These are phyloP conservation scores for Suncus etruscus DNA, from an alignment of 2,113 vertebrate species.

Conservation along the genomic window DNA sequence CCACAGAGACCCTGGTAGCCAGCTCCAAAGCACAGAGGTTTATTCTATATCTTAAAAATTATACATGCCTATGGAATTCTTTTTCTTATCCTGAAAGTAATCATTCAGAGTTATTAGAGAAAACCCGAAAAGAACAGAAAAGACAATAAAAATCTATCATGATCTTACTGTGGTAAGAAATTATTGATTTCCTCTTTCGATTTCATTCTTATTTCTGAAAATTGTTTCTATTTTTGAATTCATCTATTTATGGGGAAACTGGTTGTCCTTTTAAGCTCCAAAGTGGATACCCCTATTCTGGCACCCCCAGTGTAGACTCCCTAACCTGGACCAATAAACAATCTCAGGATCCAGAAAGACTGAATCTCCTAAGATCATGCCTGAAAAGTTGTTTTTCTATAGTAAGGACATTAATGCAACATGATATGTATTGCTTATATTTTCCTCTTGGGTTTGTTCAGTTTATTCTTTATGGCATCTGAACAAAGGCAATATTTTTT, in stretches of 20 bases:
- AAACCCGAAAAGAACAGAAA: slow-evolving; percentile 30
- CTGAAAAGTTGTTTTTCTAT: no score
- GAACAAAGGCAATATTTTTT: not conserved
- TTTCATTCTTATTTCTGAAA: not conserved
- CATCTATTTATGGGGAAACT: not conserved
- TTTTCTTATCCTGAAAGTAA: slow-evolving; percentile 18
- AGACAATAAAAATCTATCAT: slow-evolving; percentile 6
- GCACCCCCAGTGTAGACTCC: rapidly evolving
- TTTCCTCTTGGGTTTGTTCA: not conserved
- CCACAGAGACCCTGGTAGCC: not conserved
- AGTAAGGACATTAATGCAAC: no score
- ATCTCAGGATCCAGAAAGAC: not conserved
- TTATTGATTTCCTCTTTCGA: not conserved
- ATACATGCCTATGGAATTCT: not conserved
- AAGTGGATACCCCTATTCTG: no score
- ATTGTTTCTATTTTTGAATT: not conserved
- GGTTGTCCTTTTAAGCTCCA: not conserved
- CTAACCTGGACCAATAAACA: not conserved
- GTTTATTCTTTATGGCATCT: not conserved
- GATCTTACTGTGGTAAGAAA: not conserved
- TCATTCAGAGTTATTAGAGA: slow-evolving; percentile 22
- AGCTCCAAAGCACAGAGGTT: not conserved
- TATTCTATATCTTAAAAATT: slow-evolving; percentile 53
- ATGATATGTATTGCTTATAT: not conserved
- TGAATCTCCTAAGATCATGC: not conserved